These are phyloP conservation scores for Drosophila pseudotalamancana DNA, from an alignment of 2,888 invertebrate genomes.

Conservation along the genomic window DNA sequence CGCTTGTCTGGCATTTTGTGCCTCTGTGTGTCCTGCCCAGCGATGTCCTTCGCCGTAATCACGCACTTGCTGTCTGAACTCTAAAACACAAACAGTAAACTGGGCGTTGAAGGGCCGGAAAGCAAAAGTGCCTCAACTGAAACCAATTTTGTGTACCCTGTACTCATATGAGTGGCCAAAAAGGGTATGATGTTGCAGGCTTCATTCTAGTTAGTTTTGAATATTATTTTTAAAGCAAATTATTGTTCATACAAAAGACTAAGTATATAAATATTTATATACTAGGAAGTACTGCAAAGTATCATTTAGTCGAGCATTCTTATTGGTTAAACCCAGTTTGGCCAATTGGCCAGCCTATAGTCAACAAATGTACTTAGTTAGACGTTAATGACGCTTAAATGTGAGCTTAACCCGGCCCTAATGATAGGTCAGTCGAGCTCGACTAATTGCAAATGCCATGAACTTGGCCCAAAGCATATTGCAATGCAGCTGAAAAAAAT, in stretches of 20 bases:
- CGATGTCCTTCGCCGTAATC: constrained; percentile 70
- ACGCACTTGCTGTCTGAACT: constrained; percentile 73
- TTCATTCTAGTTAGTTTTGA: no score
- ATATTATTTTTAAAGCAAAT: no score
- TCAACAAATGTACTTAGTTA: constrained; percentile 15
- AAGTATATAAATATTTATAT: neutral
- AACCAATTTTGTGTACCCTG: no score
- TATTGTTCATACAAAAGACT: no score
- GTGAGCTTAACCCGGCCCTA: constrained; percentile 5
- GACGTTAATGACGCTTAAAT: neutral
- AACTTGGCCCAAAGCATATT: constrained; percentile 21
- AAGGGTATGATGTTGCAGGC: no score
- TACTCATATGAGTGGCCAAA: no score
- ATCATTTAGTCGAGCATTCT: neutral
- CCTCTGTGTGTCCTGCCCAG: constrained; percentile 41
- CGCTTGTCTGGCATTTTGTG: constrained; percentile 43
- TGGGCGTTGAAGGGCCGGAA: constrained; percentile 13
- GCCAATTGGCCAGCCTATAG: constrained; percentile 19
- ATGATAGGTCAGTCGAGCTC: constrained; percentile 8
- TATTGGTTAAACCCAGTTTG: constrained; percentile 3
- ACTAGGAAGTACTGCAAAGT: neutral
- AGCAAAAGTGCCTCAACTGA: constrained; percentile 45
- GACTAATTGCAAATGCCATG: constrained; percentile 29
- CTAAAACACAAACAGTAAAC: constrained; percentile 34
- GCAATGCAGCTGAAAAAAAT: neutral